phyloP scores from a whole-genome alignment of 2,888 invertebrate species.

The Loripinus fragilis region DNA sequence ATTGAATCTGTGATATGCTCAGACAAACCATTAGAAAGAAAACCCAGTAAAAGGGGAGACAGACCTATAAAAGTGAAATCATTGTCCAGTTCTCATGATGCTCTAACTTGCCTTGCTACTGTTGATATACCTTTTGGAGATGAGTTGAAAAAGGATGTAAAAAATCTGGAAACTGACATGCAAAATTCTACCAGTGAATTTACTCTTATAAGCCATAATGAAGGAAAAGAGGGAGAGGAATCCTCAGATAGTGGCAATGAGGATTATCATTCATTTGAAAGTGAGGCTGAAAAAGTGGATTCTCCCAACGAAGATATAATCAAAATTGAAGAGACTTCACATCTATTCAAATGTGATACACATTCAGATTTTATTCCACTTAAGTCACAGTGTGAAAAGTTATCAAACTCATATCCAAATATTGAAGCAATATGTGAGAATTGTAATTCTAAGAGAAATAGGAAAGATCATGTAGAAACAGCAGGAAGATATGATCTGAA shows the following conservation, averaged over 20 bases:
- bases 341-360: background rate
- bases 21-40: slow-evolving; percentile 11
- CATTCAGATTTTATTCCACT: background rate
- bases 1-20: background rate
- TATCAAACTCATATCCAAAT: background rate
- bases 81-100: slow-evolving; percentile 63
- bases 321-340: background rate
- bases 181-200: background rate
- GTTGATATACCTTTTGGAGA: background rate
- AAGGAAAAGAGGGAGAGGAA: background rate
- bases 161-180: background rate
- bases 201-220: background rate
- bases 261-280: slow-evolving; percentile 11
- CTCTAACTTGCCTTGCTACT: slow-evolving; percentile 18
- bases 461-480: background rate
- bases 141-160: background rate
- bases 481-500: background rate
- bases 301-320: background rate
- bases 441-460: background rate
- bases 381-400: background rate
- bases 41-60: slow-evolving; percentile 29
- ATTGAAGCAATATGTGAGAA: background rate
- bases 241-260: slow-evolving; percentile 10
- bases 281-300: background rate
- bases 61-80: slow-evolving; percentile 56